Percentiles rank a stretch among this genome's conserved stretches.
These are phyloP conservation scores for Aphelocoma californica DNA, from an alignment of 2,797 vertebrate genomes.

Conservation along the genomic window DNA sequence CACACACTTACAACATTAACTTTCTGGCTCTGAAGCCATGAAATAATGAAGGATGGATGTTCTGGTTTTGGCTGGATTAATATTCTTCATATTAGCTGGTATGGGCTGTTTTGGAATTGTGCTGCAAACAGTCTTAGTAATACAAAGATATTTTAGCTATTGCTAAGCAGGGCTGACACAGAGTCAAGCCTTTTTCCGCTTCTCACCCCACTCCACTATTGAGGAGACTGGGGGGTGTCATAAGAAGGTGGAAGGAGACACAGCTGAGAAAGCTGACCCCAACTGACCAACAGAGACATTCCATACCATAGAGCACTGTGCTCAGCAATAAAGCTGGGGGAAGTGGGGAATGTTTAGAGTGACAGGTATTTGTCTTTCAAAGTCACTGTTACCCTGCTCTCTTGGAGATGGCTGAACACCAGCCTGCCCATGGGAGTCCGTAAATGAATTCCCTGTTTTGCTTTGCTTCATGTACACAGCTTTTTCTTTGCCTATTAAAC, in stretches of 20 bases:
- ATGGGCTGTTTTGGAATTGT: background rate
- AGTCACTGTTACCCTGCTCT: background rate
- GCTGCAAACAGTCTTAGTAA: background rate
- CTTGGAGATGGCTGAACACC: background rate
- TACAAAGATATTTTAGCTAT: background rate
- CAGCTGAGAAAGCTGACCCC: background rate
- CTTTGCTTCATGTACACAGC: fast-evolving
- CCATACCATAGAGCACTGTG: background rate
- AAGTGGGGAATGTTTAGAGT: background rate
- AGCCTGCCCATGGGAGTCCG: background rate
- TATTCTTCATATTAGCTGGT: background rate
- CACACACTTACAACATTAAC: fast-evolving
- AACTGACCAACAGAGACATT: background rate
- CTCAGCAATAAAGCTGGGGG: background rate
- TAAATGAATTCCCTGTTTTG: background rate
- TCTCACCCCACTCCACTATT: background rate
- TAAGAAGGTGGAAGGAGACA: background rate
- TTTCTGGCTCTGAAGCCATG: background rate
- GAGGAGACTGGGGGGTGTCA: background rate
- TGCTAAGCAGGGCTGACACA: background rate
- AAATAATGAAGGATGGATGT: background rate
- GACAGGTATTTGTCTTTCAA: background rate
- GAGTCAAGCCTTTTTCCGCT: background rate
- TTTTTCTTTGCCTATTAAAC: background rate
- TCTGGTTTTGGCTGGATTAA: background rate